Evolutionary conservation across 2,888 invertebrate genomes (phyloP), one percentile per base, ranked within the genome.

Genomic region (Leptopilina drosophilae): DNA sequence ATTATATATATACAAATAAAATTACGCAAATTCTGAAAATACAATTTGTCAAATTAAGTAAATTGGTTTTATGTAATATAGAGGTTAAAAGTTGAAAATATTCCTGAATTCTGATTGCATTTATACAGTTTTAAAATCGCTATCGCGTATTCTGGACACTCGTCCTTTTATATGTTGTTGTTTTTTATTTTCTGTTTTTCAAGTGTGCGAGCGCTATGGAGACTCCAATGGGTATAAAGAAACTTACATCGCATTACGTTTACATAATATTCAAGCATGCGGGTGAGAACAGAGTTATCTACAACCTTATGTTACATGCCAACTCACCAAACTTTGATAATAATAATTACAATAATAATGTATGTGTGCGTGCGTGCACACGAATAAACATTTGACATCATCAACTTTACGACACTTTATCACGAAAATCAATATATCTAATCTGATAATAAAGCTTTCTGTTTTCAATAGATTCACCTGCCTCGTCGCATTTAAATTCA

Each of bases 191-290:
- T 20, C 4, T 62, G 6, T 62, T 62, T 42, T 62, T 62, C 62
- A 62, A 62, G 62, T 9, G 62, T 20, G 62, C 11, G 49, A 49
- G 49, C 11, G 46, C 33, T 33, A 33, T 46, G 9, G 20, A 73
- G 40, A 26, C 53, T 26, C 12, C 56, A 33, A 26, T 53, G 14
- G 1, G 1, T 49, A 46, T 49, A 46, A 7, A 49, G 73, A 73
- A 73, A 56, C 73, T 53, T 56, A 56, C 8, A 9, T 73, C 56
- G 15, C n/a, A 12, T 12, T 62, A 62, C 62, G 62, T 73, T 56
- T 73, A 73, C n/a, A 73, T 56, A 73, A 73, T 73, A 33, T n/a
- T 33, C 56, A 56, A 56, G 33, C 73, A 73, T 73, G 73, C 73
- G 73, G 73, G 73, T 73, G 33, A 49, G 49, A 53, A n/a, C 73